Evolutionary conservation across 2,888 invertebrate species (phyloP), one percentile per base, ranked within the genome.

Genomic region (Lumbricus terrestris): DNA sequence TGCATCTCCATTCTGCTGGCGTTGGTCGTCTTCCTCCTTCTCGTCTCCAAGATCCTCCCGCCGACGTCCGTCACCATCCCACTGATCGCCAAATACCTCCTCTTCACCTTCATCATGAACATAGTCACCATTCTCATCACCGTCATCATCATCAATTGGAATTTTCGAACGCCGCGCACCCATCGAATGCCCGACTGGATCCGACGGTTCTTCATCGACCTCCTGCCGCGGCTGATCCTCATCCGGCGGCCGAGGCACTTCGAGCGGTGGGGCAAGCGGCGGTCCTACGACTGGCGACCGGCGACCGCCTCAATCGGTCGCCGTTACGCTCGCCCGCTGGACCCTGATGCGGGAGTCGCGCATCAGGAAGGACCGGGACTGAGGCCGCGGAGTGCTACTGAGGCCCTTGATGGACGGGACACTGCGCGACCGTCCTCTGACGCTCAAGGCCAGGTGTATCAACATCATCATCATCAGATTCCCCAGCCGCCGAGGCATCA

Each of bases 91-190:
- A 99, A 99, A 96, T 99, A 99, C 96, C 96, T 99, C 93, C 96
- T 99, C 89, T 99, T 99, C 96, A 99, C 99, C 91, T 99, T 99
- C 96, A 98, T 99, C 94, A 99, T 99, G 99, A 99, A 99, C 96
- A 99, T 99, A 92, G 98, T 99, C 94, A 98, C 99, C 96, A 99
- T 99, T 95, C 96, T 99, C 93, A 98, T 99, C 90, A 99, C 99
- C 83, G 99, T 99, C 92, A 97, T 99, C 94, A 99, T 99, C 95
- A 99, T 99, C 95, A 99, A 99, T 95, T 98, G 99, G 97, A 99
- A 99, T 95, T 99, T 99, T 96, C 96, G 99, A 35, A 95, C 98
- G 88, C 99, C 98, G 90, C 96, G 98, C 93, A 99, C 99, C 83
- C 99, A 99, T 95, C 97, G 97, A 96, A 99, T 99, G 99, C 99